phyloP scores from a whole-genome alignment of 2,113 vertebrate species.

The Phoxinus phoxinus region DNA sequence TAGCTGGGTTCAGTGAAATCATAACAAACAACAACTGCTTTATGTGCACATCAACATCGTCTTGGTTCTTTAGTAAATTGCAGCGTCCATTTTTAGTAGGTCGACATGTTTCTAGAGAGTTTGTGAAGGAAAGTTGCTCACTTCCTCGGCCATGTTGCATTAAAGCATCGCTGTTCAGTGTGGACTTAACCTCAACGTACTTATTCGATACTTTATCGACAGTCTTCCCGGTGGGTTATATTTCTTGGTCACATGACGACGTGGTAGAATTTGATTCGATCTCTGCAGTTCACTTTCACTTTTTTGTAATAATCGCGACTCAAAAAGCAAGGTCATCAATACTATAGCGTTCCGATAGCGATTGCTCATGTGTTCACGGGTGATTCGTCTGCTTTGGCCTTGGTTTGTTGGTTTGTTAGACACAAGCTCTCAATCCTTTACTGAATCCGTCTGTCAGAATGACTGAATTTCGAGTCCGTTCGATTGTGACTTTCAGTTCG shows the following conservation, averaged over 20 bases:
- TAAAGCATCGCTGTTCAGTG: slow-evolving; percentile 18
- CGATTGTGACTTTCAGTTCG: slow-evolving; percentile 63
- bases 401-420: background rate
- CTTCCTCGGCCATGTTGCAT: slow-evolving; percentile 33
- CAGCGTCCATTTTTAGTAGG: slow-evolving; percentile 96
- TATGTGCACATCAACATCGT: background rate
- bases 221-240: slow-evolving; percentile 56
- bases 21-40: background rate
- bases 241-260: slow-evolving; percentile 83
- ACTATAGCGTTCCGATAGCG: slow-evolving; percentile 40
- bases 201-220: slow-evolving; percentile 70
- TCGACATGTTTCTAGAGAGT: slow-evolving; percentile 90
- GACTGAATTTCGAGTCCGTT: slow-evolving; percentile 40
- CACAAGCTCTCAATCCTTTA: background rate
- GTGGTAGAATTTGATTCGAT: slow-evolving; percentile 78
- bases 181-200: slow-evolving; percentile 32
- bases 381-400: background rate
- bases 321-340: slow-evolving; percentile 41
- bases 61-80: slow-evolving; percentile 65
- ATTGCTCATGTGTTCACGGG: background rate
- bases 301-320: slow-evolving; percentile 51
- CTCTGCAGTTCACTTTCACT: slow-evolving; percentile 78
- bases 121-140: slow-evolving; percentile 66
- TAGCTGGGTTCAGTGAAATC: slow-evolving; percentile 1
- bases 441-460: background rate